Evolutionary conservation across 53 echinoderm and acorn worm genomes (phyloP), one percentile per base, ranked within the genome.

Genomic region (Glandiceps talaboti): DNA sequence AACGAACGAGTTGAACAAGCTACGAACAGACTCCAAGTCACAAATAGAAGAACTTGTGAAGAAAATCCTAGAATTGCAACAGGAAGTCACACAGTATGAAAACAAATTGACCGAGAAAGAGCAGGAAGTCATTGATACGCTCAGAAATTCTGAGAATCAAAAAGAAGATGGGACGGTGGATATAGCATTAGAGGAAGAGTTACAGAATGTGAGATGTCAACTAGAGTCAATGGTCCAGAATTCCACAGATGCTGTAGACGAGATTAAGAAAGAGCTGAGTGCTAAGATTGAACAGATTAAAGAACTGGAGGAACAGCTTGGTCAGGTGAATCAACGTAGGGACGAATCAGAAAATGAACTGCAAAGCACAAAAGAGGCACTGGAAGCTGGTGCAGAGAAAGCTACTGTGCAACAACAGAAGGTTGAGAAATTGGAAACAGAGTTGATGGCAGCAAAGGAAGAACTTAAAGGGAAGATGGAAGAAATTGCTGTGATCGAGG

Each of bases 271-370:
- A 45, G 64, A 45, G 20, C 64, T 45, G 20, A 45, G 64, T 20
- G 20, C 6, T 20, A 45, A 20, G 20, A 12, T 20, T 12, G 64
- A 83, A 26, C 78, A 77, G 27, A 77, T 77, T 20, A 77, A 83
- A 28, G 82, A 27, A 14, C 32, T 79, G 28, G 33, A 31, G 32
- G 33, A 73, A 29, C 14, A 77, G 28, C 29, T 32, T 29, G 78
- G 0, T 25, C 80, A 85, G 33, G 75, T 80, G 80, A 85, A 85
- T 31, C 75, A 80, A 30, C 85, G 80, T 33, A 12, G 31, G 25
- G 76, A 74, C 1, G 76, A 80, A 64, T 80, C 33, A 28, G 74
- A 32, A 76, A 30, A n/a, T n/a, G n/a, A 45, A 20, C 64, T 45
- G 64, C 64, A 12, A 45, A 45, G 20, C 6, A 45, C 64, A 12